These are phyloP conservation scores for Ypsolopha scabrella DNA, from an alignment of 2,888 invertebrate species.

Conservation along the genomic window DNA sequence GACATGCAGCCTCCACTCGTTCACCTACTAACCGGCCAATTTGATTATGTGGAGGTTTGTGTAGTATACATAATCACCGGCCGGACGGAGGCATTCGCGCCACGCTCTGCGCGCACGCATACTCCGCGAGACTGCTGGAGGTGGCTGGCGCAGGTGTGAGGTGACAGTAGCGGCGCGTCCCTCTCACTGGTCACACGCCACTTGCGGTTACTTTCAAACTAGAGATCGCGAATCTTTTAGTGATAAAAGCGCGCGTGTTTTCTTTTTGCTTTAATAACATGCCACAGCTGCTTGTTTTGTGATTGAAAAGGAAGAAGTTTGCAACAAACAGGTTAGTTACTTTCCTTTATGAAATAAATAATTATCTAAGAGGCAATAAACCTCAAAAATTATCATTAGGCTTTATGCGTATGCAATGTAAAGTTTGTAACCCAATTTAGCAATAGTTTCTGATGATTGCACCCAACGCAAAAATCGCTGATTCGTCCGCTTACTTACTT, in stretches of 20 bases:
- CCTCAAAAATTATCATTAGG: too few relatives aligned
- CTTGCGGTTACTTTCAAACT: slow-evolving; percentile 1
- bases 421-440: too few relatives aligned
- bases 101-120: slow-evolving; percentile 2
- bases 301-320: background rate
- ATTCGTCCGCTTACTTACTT: too few relatives aligned
- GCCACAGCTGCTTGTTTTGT: background rate
- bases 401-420: too few relatives aligned
- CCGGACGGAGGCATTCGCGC: slow-evolving; percentile 12
- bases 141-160: slow-evolving; percentile 6
- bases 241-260: background rate
- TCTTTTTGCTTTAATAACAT: background rate
- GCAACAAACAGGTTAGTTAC: slow-evolving; percentile 9
- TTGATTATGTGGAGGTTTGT: background rate
- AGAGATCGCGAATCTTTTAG: background rate
- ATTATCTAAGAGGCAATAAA: too few relatives aligned
- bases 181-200: slow-evolving; percentile 15
- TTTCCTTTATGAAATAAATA: background rate
- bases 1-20: background rate
- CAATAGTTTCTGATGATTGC: too few relatives aligned
- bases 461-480: too few relatives aligned
- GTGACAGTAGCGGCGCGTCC: slow-evolving; percentile 20
- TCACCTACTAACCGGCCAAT: background rate
- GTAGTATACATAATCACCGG: slow-evolving; percentile 7
- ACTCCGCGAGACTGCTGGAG: too few relatives aligned